Evolutionary conservation across 2,113 vertebrate genomes (phyloP).

Genomic region (Tonatia bakeri): DNA sequence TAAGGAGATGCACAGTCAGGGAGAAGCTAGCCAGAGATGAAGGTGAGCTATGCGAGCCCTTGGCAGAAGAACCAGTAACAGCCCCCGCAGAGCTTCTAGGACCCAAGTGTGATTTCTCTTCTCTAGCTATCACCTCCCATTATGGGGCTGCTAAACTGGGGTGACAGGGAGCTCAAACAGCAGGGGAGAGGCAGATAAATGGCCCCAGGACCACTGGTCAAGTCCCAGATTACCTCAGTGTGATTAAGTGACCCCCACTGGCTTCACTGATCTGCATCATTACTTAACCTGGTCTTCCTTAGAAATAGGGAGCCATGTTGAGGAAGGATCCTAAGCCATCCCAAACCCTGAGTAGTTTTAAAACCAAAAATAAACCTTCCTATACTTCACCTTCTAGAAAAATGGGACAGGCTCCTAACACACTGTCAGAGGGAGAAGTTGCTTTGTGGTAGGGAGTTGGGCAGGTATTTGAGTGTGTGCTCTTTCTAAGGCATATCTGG

Average conservation of each 20-base stretch:
- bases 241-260: neutral
- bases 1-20: neutral
- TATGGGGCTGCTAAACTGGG: neutral
- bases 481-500: neutral
- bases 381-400: neutral
- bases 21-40: neutral
- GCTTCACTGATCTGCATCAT: slow-evolving; percentile 47
- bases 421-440: neutral
- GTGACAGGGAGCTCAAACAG: slow-evolving; percentile 33
- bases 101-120: neutral
- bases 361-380: slow-evolving; percentile 32
- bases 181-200: slow-evolving; percentile 33
- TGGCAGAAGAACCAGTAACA: neutral
- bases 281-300: slow-evolving; percentile 35
- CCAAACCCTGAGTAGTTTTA: neutral
- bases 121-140: neutral
- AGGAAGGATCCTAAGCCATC: neutral
- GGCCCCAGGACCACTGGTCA: slow-evolving; percentile 8
- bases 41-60: neutral
- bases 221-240: slow-evolving; percentile 18
- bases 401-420: neutral
- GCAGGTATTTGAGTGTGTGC: neutral
- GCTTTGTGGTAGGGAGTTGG: neutral
- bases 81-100: neutral
- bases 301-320: neutral